These are phyloP conservation scores for Sebastes goodei DNA, from an alignment of 2,797 vertebrate genomes.

Conservation along the genomic window DNA sequence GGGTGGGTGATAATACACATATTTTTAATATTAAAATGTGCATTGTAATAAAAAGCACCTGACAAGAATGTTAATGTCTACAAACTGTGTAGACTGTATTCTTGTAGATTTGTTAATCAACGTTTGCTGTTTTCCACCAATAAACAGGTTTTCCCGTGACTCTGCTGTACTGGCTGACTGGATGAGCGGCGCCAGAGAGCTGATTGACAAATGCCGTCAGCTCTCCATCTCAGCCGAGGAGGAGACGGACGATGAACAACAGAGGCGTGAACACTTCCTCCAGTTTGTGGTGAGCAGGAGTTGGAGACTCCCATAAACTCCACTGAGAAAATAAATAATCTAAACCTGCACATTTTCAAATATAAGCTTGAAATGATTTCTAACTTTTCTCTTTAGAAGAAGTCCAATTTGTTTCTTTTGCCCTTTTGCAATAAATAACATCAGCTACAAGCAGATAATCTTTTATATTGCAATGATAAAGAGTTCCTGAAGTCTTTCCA, in stretches of 20 bases:
- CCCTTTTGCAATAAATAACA: not conserved
- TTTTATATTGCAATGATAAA: too few relatives aligned
- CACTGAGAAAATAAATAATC: not conserved
- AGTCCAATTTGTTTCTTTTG: not conserved
- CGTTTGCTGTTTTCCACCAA: not conserved
- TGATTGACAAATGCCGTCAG: conserved; percentile 81
- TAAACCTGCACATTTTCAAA: not conserved
- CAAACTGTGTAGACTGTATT: not conserved
- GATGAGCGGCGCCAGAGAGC: conserved; percentile 83
- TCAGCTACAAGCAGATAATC: not conserved
- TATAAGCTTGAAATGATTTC: not conserved
- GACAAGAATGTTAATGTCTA: not conserved
- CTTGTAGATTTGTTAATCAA: not conserved
- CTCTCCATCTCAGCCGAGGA: conserved; percentile 77
- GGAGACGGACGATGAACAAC: conserved; percentile 74
- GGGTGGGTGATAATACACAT: too few relatives aligned
- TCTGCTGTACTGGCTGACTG: conserved; percentile 82
- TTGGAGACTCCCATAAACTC: not conserved
- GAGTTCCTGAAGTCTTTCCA: not conserved
- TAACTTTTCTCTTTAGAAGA: not conserved
- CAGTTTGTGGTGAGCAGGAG: conserved; percentile 84
- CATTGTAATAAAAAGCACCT: not conserved
- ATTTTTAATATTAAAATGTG: not conserved
- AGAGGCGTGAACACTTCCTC: conserved; percentile 73
- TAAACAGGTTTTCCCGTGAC: conserved; percentile 83